Evolutionary conservation across 2,113 vertebrate species (phyloP), one percentile per base, ranked within the genome.

Genomic region (Eonycteris spelaea): DNA sequence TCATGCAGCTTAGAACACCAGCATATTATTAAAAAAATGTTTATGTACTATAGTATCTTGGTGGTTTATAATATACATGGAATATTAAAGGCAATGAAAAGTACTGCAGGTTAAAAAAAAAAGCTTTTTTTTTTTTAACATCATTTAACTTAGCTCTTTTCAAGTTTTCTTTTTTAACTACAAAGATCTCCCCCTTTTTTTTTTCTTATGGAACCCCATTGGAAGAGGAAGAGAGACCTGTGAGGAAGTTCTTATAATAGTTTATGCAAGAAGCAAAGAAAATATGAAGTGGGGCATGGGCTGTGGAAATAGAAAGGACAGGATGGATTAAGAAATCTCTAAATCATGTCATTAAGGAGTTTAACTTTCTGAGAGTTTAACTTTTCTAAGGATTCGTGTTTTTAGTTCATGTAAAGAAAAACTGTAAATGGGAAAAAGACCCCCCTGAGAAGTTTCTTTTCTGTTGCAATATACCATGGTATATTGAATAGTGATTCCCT

Each of bases 381-480:
- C 53, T 88, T 83, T 87, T 53, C 14, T 83, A 53, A 83, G 38
- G 70, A 83, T 53, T 89, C 92, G 6, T 83, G 14, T 68, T 89
- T 92, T 83, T 75, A 92, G 68, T 75, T 92, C 84, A 40, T 88
- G 59, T 77, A n/a, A 65, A 70, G 84, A 61, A 77, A 90, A 95
- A 70, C 19, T 85, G 9, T 55, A 53, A 86, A 43, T 85, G 95
- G 43, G 24, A 45, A 48, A 85, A 95, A 84, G 40, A 78, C 3
- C 43, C 28, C 35, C 35, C 71, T 77, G 48, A n/a, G 24, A 73
- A 35, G 26, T 67, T 87, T 74, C 59, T 86, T 85, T 92, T 43
- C 33, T 40, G n/a, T 92, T 30, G 38, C 28, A 73, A 14, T 91
- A 48, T 65, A 74, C 9, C 16, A 2, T 70, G n/a, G 6, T 86